Evolutionary conservation across 2,888 invertebrate genomes (phyloP), one percentile per base, ranked within the genome.

Genomic region (Auanema sp.): DNA sequence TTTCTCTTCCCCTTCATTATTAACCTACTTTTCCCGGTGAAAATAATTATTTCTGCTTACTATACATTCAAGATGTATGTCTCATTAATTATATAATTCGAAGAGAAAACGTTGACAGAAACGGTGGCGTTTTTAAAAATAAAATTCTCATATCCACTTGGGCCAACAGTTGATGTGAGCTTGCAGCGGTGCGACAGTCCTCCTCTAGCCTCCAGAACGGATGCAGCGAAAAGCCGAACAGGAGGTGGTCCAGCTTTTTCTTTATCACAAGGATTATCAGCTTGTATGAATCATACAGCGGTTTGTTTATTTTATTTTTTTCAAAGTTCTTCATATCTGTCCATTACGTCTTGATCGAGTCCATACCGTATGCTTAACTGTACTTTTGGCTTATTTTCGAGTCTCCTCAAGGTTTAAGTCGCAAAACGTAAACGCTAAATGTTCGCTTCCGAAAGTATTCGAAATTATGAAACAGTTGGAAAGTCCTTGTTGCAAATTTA

Each of bases 261-360:
- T 10, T 43, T 76, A 50, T 70, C 71, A 14, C 67, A 68, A 43
- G 76, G 76, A 11, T 67, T 76, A 21, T 70, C 74, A 11, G 66
- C 70, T 6, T 79, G 79, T 67, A 69, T 77, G 58, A 76, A 65
- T 43, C 69, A 73, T 50, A 65, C 72, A 1, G 75, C 79, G 60
- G 79, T 79, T 62, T 58, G 72, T 68, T 43, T 23, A 49, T 33
- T 33, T 33, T 8, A 5, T 5, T 33, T 33, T 5, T 33, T 33
- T 10, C 3, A 47, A 18, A 5, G 3, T 5, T 47, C 47, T 47
- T 6, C 47, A 21, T 47, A 18, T 47, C 47, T 21, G 33, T 33
- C 33, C 33, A 33, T 33, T 33, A 33, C 33, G 33, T 33, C 4
- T 33, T 33, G 4, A 33, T 33, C 4, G 8, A 33, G 33, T 33